Evolutionary conservation across 2,888 invertebrate species (phyloP), one percentile per base, ranked within the genome.

Genomic region (Heliconius erato): DNA sequence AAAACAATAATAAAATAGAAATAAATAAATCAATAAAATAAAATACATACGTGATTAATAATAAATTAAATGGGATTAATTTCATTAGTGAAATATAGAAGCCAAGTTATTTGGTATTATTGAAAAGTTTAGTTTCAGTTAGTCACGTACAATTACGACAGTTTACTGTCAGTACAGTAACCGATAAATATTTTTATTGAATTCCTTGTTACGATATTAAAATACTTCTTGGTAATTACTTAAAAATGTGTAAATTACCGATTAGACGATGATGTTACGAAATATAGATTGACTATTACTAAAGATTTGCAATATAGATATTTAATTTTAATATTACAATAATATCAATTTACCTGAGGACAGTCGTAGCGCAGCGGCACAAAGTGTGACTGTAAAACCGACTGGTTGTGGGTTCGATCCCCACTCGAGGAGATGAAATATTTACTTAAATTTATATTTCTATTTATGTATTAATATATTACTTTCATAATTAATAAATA

Each of bases 241-340:
- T 26, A 44, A 44, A 68, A 72, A 72, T 72, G 14, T 72, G 71
- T 26, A 72, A 44, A 26, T 44, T 44, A n/a, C n/a, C 44, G 71
- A 72, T 72, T 72, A 44, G 44, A 44, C 26, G 44, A 72, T 44
- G 26, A 72, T 72, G 16, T 16, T 16, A 72, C 71, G 44, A 44
- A 72, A 72, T 26, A 26, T 26, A 40, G 7, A 72, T 7, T 11
- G 2, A 26, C n/a, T 71, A n/a, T 71, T 71, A 40, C 40, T n/a
- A 40, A n/a, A 71, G 71, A 71, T 71, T 40, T n/a, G 40, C 40
- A 40, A 44, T 6, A 32, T 2, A 68, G 32, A 44, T 71, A 71
- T 12, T 40, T 14, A 40, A 12, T n/a, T 40, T n/a, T 40, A n/a
- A 71, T 71, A 44, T 71, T 14, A 40, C 12, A 40, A 26, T 19